Percentiles rank a stretch among this genome's conserved stretches.
Conservation (phyloP, 2,113 vertebrate species). For the Pseudois nayaur region DNA sequence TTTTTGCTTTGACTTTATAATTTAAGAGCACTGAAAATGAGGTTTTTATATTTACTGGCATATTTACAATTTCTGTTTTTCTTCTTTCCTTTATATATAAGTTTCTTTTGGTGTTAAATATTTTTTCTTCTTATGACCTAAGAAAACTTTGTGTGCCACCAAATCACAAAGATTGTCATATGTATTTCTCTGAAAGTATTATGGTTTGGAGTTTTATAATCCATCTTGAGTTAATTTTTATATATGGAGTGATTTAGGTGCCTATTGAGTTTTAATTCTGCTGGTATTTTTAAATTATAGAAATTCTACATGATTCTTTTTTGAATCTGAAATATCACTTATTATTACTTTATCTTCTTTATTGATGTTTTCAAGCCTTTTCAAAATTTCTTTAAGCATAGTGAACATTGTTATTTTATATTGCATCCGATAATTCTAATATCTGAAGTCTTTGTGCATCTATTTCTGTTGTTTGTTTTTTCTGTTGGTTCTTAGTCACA, state of each 20-base stretch:
- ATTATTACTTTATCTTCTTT: not conserved
- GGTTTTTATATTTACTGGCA: not conserved
- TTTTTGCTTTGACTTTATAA: not conserved
- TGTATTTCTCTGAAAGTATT: not conserved
- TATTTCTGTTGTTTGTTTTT: constrained; percentile 37
- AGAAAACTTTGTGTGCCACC: not conserved
- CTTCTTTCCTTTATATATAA: not conserved
- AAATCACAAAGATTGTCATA: not conserved
- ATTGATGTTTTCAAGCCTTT: not conserved
- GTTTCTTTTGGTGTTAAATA: not conserved
- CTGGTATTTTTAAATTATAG: not conserved
- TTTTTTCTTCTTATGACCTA: not conserved
- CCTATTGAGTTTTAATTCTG: constrained; percentile 11
- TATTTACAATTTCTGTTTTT: not conserved
- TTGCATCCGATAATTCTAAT: not conserved
- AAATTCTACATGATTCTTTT: not conserved
- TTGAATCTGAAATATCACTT: not conserved
- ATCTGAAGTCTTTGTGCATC: not conserved
- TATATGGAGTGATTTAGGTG: not conserved
- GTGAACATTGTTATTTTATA: not conserved
- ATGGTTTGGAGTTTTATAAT: constrained; percentile 5
- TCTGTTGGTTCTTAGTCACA: constrained; percentile 2
- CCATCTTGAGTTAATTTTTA: not conserved
- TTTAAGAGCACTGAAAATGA: not conserved
- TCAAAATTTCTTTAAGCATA: not conserved